Base-by-base conservation (phyloP, 2,113 vertebrate species). In the Hippocampus abdominalis region DNA sequence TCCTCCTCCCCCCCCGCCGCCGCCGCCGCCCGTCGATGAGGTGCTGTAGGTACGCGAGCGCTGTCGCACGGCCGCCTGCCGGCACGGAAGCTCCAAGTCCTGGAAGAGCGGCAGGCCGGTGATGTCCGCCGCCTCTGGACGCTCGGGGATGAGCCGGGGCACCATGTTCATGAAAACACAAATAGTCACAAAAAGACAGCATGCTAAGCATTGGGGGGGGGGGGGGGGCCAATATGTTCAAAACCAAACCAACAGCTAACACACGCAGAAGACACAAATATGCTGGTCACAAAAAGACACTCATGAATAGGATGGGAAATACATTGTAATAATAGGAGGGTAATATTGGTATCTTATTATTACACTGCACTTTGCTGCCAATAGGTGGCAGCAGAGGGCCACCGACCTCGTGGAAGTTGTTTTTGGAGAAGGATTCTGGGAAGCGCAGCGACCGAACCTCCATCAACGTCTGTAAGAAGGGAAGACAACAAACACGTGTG, bases 1-100 rank as follows among this genome's bases (percentile, higher is more conserved):
- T 32, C 57, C 57, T 2, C 49, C 44, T 46, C 44, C 44, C n/a
- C 51, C 51, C 8, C 7, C 21, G 1, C 51, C 51, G 2, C 32
- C 61, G 11, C 93, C 93, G 1, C 95, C 95, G 5, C 93, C 91
- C 73, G 94, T 93, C 3, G 96, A 95, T 0, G 96, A 95, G 15
- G 94, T 90, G 74, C 97, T 99, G 92, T 96, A 89, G 56, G 97
- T 98, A 81, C 96, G 94, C 51, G 97, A 95, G 66, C 97, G 92
- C 89, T 97, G 97, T 76, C 97, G 57, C 27, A 27, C 89, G 63
- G 96, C 73, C 49, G 93, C 88, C 23, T 91, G 87, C 66, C 93
- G 94, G 72, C 91, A 92, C 0, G 95, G 94, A 57, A 96, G 77
- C 82, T 98, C 96, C 80, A 98, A 84, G 74, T 95, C 94, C 84